Conservation (phyloP, 1,140 invertebrate species). For the Hycleus cichorii region DNA sequence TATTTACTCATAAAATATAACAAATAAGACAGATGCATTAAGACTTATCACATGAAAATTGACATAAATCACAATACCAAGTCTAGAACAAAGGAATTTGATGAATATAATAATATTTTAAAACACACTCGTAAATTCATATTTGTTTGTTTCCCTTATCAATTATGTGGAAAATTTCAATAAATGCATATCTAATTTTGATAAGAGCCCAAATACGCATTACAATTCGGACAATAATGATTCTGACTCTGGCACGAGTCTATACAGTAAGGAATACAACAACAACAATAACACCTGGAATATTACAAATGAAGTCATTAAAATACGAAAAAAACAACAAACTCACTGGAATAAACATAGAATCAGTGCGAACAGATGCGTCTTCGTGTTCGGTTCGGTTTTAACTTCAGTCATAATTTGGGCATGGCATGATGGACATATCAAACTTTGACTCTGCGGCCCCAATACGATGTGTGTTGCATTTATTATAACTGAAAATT, state of each 20-base stretch:
- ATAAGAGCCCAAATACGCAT: constrained; percentile 48
- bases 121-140: too few species aligned
- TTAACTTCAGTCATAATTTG: constrained; percentile 44
- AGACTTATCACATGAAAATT: too few species aligned
- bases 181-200: too few species aligned
- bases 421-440: constrained; percentile 49
- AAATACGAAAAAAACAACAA: not conserved
- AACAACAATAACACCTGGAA: constrained; percentile 54
- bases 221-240: constrained; percentile 62
- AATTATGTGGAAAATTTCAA: too few species aligned
- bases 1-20: too few species aligned
- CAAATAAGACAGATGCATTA: too few species aligned
- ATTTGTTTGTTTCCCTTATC: too few species aligned
- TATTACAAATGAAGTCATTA: constrained; percentile 4
- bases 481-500: constrained; percentile 19
- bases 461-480: constrained; percentile 35
- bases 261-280: constrained; percentile 57
- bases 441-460: constrained; percentile 40
- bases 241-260: constrained; percentile 55
- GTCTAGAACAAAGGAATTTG: too few species aligned
- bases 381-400: constrained; percentile 47
- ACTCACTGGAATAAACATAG: constrained; percentile 50
- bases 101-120: too few species aligned
- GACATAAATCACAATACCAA: too few species aligned
- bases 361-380: constrained; percentile 52